These are phyloP conservation scores for Aphodius sticticus DNA, from an alignment of 2,888 invertebrate species.

Conservation along the genomic window DNA sequence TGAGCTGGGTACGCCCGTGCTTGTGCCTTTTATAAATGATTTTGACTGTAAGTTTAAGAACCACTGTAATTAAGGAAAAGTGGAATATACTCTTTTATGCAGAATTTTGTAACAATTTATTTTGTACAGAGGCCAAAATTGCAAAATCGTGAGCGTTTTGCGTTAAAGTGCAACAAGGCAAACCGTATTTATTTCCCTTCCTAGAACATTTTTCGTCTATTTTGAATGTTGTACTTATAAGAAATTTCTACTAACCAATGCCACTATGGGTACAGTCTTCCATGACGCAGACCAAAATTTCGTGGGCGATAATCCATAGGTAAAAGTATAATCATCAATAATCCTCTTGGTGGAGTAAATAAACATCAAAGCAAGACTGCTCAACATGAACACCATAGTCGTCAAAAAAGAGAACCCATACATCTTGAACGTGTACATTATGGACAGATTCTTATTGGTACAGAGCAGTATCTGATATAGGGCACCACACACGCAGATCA, in stretches of 20 bases:
- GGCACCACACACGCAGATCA: constrained; percentile 26
- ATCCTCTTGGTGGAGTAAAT: constrained; percentile 38
- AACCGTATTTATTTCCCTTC: too few species aligned
- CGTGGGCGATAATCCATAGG: constrained; percentile 28
- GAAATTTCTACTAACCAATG: constrained; percentile 31
- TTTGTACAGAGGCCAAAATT: too few species aligned
- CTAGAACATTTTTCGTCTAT: too few species aligned
- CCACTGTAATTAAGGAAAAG: too few species aligned
- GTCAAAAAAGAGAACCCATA: constrained; percentile 32
- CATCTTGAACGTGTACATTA: constrained; percentile 30
- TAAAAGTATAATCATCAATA: constrained; percentile 38
- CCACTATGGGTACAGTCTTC: constrained; percentile 36
- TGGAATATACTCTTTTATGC: too few species aligned
- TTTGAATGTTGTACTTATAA: background rate
- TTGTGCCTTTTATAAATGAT: too few species aligned
- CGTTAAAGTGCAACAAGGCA: too few species aligned
- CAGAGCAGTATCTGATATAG: constrained; percentile 24
- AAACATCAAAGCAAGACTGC: constrained; percentile 35
- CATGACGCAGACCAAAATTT: constrained; percentile 37
- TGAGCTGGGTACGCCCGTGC: too few species aligned
- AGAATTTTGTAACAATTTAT: too few species aligned
- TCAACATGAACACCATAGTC: constrained; percentile 28
- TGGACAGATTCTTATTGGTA: constrained; percentile 28
- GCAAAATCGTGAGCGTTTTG: too few species aligned
- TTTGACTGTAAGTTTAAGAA: too few species aligned